Base-by-base conservation (phyloP, 1,140 invertebrate species). In the Calycopis cecrops region DNA sequence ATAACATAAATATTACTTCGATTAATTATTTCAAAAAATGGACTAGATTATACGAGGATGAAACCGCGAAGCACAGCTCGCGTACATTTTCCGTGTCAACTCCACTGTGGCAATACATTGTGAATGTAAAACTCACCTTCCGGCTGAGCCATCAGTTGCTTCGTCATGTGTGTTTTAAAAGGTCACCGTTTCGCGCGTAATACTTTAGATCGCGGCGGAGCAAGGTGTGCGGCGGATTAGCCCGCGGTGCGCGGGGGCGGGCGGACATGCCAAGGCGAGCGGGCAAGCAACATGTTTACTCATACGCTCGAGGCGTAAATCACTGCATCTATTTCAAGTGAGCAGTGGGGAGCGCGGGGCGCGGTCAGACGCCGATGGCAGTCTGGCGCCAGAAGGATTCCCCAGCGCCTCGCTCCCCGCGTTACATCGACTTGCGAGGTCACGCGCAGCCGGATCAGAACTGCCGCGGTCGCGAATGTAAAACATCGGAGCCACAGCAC, bases 321-420 rank as follows among this genome's bases (percentile, higher is more conserved):
- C 82, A 83, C 75, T 77, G 79, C 79, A 77, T 83, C 82, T 85
- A 85, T 85, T 85, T 85, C 77, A 79, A 82, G 82, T 76, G 73
- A 76, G 74, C 68, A 76, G 68, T 55, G 63, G 64, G 65, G 63
- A 59, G 61, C 49, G 71, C 65, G 75, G 76, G 73, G 73, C 64
- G 74, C 76, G 73, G 69, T 73, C 75, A 85, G 82, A 85, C 82
- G 74, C 69, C 71, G 74, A 61, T 79, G 83, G 70, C 83, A 77
- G 85, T 86, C 85, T 88, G 85, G 85, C 85, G 85, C 85, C 85
- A 88, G 76, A 82, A 87, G 85, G 85, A 88, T 87, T 88, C 85
- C 85, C 85, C 85, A 85, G 78, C 82, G 76, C 80, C 75, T 76
- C 77, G 67, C 76, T 59, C 79, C 59, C 69, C 72, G 59, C 73